phyloP scores from a whole-genome alignment of 2,888 invertebrate species.

The Syritta pipiens region DNA sequence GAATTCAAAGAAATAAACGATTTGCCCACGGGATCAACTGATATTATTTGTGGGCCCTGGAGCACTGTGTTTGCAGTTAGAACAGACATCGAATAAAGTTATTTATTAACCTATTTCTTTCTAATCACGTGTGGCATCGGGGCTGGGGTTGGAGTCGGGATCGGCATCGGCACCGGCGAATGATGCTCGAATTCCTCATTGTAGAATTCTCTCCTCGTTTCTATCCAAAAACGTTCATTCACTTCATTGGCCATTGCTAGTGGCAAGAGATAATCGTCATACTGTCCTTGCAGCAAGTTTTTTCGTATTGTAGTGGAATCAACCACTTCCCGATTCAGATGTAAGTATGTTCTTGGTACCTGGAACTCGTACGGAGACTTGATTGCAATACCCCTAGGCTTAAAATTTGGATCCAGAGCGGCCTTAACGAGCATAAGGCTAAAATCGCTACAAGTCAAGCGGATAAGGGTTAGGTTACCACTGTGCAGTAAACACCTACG shows the following conservation, averaged over 20 bases:
- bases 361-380: not conserved
- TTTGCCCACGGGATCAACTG: conserved; percentile 70
- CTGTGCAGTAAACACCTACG: not conserved
- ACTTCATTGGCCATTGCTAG: conserved; percentile 47
- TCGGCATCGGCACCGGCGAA: too few species aligned
- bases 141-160: too few species aligned
- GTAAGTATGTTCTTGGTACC: conserved; percentile 10
- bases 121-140: too few species aligned
- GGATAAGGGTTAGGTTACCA: not conserved
- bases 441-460: conserved; percentile 41
- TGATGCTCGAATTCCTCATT: too few species aligned
- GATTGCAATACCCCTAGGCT: not conserved
- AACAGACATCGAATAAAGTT: not conserved
- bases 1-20: conserved; percentile 73
- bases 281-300: not conserved
- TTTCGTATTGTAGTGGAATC: too few species aligned
- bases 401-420: conserved; percentile 16
- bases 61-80: conserved; percentile 75
- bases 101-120: conserved; percentile 8
- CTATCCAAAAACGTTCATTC: conserved; percentile 34
- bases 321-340: not conserved
- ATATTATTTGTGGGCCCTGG: conserved; percentile 80
- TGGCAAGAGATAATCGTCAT: conserved; percentile 46
- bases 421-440: conserved; percentile 9
- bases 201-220: too few species aligned